Conservation (phyloP, 2,113 vertebrate genomes). For the Lates calcarifer region DNA sequence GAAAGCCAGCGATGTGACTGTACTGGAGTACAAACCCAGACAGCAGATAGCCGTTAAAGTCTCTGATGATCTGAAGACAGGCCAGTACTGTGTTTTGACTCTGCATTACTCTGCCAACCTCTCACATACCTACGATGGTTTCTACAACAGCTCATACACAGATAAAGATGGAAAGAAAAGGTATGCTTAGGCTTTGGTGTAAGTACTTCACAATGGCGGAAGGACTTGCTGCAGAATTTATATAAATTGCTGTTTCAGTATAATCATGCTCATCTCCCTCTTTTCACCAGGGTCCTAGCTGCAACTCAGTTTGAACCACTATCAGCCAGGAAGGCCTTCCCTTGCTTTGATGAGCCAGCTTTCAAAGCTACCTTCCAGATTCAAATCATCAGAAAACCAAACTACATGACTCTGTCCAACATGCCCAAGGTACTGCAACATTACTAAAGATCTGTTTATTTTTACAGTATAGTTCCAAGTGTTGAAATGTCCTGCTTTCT, state of each 20-base stretch:
- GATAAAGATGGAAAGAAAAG: conserved; percentile 84
- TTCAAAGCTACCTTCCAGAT: conserved; percentile 95
- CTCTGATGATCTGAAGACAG: conserved; percentile 84
- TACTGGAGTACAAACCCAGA: conserved; percentile 89
- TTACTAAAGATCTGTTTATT: not conserved
- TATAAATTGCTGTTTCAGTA: conserved; percentile 1
- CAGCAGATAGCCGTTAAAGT: conserved; percentile 91
- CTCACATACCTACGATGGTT: conserved; percentile 90
- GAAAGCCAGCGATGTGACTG: conserved; percentile 62
- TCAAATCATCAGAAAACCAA: conserved; percentile 88
- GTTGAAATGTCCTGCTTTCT: conserved; percentile 14
- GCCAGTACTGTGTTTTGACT: conserved; percentile 85
- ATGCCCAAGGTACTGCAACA: conserved; percentile 92
- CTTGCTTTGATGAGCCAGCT: conserved; percentile 97
- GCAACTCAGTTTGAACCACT: conserved; percentile 97
- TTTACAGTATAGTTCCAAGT: not conserved
- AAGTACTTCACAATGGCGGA: not conserved
- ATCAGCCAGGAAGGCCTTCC: conserved; percentile 93
- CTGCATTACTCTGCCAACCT: conserved; percentile 89
- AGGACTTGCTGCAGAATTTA: not conserved
- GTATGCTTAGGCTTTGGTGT: conserved; percentile 61
- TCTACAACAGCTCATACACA: conserved; percentile 93
- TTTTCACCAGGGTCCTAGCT: conserved; percentile 88
- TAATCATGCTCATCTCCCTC: not conserved
- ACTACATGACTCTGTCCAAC: conserved; percentile 91